Evolutionary conservation across 2,797 vertebrate genomes (phyloP), one percentile per base, ranked within the genome.

Genomic region (Phaenicophaeus curvirostris): DNA sequence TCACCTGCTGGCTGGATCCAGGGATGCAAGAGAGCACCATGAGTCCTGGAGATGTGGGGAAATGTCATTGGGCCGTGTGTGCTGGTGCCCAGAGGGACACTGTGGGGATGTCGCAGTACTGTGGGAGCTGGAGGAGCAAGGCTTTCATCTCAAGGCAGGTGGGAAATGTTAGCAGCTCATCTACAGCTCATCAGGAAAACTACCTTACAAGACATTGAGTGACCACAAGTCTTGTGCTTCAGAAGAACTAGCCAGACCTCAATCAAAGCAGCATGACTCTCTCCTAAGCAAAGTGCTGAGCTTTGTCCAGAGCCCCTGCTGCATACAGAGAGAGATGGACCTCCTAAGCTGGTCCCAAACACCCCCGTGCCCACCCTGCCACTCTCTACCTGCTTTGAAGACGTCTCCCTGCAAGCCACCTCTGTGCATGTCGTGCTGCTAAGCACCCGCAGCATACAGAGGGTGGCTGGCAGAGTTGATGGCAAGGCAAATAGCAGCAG

Each of bases 391-490:
- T 55, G 18, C 48, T 48, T 33, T 35, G 46, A 11, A 54, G 53
- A 19, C 30, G 18, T 31, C 53, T 54, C 35, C n/a, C 46, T 74
- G 33, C 31, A 46, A 37, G 28, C 65, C 27, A 21, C 23, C 37
- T 19, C 15, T 1, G 3, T 15, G 30, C 27, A 14, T 0, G 2
- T 11, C 0, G 1, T 16, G 30, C 37, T 61, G 33, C 21, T 44
- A 15, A 41, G 17, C 27, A 66, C 24, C 31, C 5, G 1, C 25
- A 25, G 27, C 6, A 4, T 15, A 39, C 2, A 1, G 1, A 1
- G 27, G 0, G 1, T 13, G 6, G 20, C 15, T 23, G 31, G 18
- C 27, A 19, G 0, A 3, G 42, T 8, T 39, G 28, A 33, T 35
- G 62, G 50, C 1, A 4, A 30, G 19, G 35, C 41, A 71, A 5